Percentiles rank a stretch among this genome's conserved stretches.
Conservation (phyloP, 2,888 invertebrate genomes). For the Lasioglossum lativentre region DNA sequence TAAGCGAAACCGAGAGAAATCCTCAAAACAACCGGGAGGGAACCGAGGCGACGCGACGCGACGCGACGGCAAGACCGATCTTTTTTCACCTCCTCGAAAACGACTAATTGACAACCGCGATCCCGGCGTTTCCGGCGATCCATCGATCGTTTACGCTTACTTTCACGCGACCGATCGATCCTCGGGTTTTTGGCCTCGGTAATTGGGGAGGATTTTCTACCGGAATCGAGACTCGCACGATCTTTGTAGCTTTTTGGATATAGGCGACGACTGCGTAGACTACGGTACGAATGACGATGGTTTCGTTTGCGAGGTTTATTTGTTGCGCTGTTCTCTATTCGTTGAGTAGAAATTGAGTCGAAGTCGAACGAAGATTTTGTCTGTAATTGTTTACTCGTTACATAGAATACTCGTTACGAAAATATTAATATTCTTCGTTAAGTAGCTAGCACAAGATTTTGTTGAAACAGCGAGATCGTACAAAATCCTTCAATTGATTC, state of each 20-base stretch:
- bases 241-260: neutral
- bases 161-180: neutral
- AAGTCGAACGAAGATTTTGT: too few relatives aligned
- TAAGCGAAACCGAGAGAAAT: slow-evolving; percentile 34
- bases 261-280: too few relatives aligned
- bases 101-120: neutral
- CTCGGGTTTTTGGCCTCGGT: neutral
- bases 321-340: too few relatives aligned
- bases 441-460: too few relatives aligned
- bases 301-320: too few relatives aligned
- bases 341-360: too few relatives aligned
- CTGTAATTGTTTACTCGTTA: too few relatives aligned
- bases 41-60: slow-evolving; percentile 6
- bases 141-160: neutral
- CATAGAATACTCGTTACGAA: too few relatives aligned
- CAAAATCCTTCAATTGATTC: too few relatives aligned
- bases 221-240: neutral
- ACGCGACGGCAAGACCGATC: neutral
- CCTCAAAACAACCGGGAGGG: slow-evolving; percentile 36
- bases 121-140: neutral
- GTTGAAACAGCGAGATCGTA: too few relatives aligned
- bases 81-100: neutral
- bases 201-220: neutral
- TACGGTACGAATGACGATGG: too few relatives aligned
- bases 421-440: too few relatives aligned